Base-by-base conservation (phyloP, 2,888 invertebrate species). In the Odontothrips loti region DNA sequence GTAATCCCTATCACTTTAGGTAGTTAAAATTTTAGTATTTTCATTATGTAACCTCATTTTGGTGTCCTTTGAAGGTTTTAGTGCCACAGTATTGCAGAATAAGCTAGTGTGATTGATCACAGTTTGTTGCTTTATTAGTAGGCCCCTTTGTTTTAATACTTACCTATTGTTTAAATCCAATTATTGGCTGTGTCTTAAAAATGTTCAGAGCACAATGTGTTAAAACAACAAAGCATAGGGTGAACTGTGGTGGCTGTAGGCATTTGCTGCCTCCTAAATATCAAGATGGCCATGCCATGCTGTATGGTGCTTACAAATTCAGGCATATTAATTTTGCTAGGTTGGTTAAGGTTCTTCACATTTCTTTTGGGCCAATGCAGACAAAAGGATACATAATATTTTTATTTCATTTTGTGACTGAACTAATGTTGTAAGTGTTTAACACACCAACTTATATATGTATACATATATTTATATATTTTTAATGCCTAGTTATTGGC, bases 121-220 rank as follows among this genome's bases (percentile, higher is more conserved):
- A 75, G n/a, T 75, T 75, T 75, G 23, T 27, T 27, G 68, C 68
- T 75, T 75, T 23, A 58, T 17, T 58, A 1, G 68, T 75, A 75
- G 68, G 12, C 68, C 23, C 17, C 68, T 75, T 63, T 68, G n/a
- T n/a, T 75, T 12, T 75, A 27, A 27, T 11, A 75, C 27, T 23
- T 75, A 75, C 23, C 10, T 75, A 23, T 75, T 27, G 12, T 27
- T 75, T 75, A 58, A 17, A 75, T 27, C 27, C 58, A 58, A 58
- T 20, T 58, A 58, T 58, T 58, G 68, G 68, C 68, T 75, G 68
- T 75, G 68, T 75, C 23, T 9, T 23, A 58, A 17, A 58, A 58
- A 58, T 43, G 34, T 58, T 58, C 58, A 58, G 58, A 58, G 58
- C 58, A 58, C 58, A 75, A 75, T 23, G 68, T 58, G 68, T 75